Evolutionary conservation across 2,888 invertebrate species (phyloP).

Genomic region (Epirrhoe tristata): DNA sequence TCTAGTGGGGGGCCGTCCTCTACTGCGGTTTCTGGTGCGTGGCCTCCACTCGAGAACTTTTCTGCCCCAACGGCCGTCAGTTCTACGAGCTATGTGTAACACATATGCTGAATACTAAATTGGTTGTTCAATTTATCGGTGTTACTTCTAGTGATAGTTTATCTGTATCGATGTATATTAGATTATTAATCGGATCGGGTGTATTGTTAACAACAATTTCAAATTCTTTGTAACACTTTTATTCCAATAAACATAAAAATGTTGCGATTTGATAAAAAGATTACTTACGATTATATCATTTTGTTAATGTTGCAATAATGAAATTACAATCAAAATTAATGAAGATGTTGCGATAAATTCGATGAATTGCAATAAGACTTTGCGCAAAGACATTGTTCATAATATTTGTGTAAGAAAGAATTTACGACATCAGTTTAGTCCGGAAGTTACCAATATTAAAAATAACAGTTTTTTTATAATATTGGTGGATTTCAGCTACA

Average conservation of each 20-base stretch:
- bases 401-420: not conserved
- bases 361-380: constrained; percentile 26
- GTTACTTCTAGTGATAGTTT: not conserved
- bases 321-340: constrained; percentile 31
- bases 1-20: too few relatives aligned
- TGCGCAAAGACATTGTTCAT: constrained; percentile 24
- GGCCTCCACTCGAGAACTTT: too few relatives aligned
- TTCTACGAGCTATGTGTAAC: too few relatives aligned
- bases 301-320: constrained; percentile 42
- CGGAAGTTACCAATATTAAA: not conserved
- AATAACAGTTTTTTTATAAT: too few relatives aligned
- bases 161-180: not conserved
- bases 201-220: constrained; percentile 40
- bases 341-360: constrained; percentile 30
- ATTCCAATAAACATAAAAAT: constrained; percentile 40
- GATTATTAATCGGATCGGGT: constrained; percentile 23
- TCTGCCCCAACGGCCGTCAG: too few relatives aligned
- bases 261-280: constrained; percentile 41
- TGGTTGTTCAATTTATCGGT: not conserved
- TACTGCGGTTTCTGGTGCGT: too few relatives aligned
- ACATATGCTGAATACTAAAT: too few relatives aligned
- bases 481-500: too few relatives aligned
- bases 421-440: not conserved
- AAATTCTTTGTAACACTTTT: constrained; percentile 42
- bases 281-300: constrained; percentile 49